Percentiles rank a stretch among this genome's conserved stretches.
These are phyloP conservation scores for Globicephala melas DNA, from an alignment of 2,113 vertebrate species.

Conservation along the genomic window DNA sequence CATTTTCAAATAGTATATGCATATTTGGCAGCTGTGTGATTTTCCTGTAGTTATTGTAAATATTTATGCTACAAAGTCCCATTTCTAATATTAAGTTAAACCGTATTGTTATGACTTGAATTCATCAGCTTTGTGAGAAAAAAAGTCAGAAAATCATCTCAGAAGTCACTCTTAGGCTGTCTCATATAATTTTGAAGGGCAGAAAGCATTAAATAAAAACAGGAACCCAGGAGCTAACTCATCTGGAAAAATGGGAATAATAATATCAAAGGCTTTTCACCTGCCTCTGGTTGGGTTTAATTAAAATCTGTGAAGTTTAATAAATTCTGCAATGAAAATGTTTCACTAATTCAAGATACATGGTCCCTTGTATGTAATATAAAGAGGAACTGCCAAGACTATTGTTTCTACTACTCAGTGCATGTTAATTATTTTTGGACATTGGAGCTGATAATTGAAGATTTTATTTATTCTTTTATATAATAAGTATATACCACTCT, in stretches of 20 bases:
- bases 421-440: not conserved
- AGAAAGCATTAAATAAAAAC: not conserved
- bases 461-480: not conserved
- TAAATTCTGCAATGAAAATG: not conserved
- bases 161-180: not conserved
- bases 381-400: not conserved
- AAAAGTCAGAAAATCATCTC: not conserved
- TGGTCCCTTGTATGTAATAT: not conserved
- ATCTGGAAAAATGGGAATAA: not conserved
- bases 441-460: not conserved
- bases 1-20: not conserved
- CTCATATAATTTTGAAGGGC: not conserved
- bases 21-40: not conserved
- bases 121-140: not conserved
- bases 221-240: not conserved
- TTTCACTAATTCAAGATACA: not conserved
- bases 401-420: not conserved
- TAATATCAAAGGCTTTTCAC: not conserved
- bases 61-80: not conserved
- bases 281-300: not conserved
- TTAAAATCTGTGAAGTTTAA: not conserved
- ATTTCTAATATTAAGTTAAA: not conserved
- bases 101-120: not conserved
- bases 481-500: not conserved
- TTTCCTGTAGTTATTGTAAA: not conserved